Evolutionary conservation across 1,140 invertebrate species (phyloP), one percentile per base, ranked within the genome.

Genomic region (Anthonomus grandis): DNA sequence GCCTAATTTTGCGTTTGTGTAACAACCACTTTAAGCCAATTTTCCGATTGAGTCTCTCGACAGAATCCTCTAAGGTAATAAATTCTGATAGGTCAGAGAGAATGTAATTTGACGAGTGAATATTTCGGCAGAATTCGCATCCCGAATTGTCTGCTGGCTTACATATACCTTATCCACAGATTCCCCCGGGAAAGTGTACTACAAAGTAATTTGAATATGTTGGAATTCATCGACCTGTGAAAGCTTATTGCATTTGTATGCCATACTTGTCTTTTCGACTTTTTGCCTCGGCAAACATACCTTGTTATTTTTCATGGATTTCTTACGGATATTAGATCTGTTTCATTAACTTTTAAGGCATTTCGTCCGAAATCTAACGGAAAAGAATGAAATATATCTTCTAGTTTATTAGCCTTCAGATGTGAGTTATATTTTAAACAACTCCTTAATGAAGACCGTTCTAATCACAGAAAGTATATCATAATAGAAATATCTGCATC

Each of bases 161-260:
- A 51, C 47, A 51, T 52, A 51, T 58, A 58, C 56, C 56, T 45
- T 50, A 58, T 21, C 21, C 31, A 12, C 42, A 21, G 41, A 45
- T 45, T 58, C 49, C 56, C 56, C 9, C 18, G 39, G 56, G 46
- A 37, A 23, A 45, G 21, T 51, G 56, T 51, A 44, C 37, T 50
- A 58, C 47, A 58, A 58, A 58, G 47, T 58, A 58, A 58, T 58
- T 58, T 58, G 56, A 58, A 58, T 57, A 57, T 58, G 56, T 51
- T 58, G 50, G 36, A 49, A 55, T 55, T 34, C 45, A 55, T 46
- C 44, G 53, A 55, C 34, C 51, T 55, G 42, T 48, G 31, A 55
- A 55, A 9, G 21, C 47, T 55, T 55, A 55, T 55, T 23, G 53
- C 53, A 48, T 55, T 55, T 55, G 25, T 46, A 13, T 55, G 46